phyloP scores from a whole-genome alignment of 2,797 vertebrate genomes.

The Okamejei kenojei region DNA sequence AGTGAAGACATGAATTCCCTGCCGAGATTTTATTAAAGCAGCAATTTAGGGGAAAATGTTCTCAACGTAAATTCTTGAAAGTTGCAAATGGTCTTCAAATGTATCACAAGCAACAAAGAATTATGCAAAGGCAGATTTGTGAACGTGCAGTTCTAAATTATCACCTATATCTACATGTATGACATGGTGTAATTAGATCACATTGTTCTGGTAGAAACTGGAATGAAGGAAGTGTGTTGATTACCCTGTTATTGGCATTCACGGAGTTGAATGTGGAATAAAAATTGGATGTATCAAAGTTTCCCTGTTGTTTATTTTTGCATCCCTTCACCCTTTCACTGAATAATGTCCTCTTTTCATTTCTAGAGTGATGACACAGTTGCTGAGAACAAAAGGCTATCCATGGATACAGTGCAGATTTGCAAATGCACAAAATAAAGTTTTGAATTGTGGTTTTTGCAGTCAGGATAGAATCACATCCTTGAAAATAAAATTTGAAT shows the following conservation, averaged over 20 bases:
- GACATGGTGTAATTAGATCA: not conserved
- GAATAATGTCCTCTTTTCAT: not conserved
- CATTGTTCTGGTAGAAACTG: not conserved
- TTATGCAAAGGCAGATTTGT: not conserved
- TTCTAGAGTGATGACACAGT: not conserved
- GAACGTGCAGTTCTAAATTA: not conserved
- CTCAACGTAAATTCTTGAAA: not conserved
- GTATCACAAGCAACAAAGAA: not conserved
- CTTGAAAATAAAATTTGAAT: not conserved
- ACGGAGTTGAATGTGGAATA: not conserved
- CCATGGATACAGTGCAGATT: not conserved
- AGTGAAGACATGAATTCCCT: not conserved
- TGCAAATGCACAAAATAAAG: not conserved
- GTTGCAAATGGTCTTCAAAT: not conserved
- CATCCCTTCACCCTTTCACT: not conserved
- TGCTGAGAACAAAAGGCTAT: not conserved
- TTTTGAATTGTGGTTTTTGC: not conserved
- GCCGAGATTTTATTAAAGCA: slow-evolving; percentile 3
- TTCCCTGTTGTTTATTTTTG: not conserved
- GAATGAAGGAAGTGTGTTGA: not conserved
- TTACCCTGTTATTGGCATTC: not conserved
- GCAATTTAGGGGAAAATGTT: not conserved
- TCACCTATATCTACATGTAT: not conserved
- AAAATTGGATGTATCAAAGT: not conserved
- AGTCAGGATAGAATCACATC: not conserved